These are phyloP conservation scores for Caenorhabditis sp. DNA, from an alignment of 2,888 invertebrate species.

Conservation along the genomic window DNA sequence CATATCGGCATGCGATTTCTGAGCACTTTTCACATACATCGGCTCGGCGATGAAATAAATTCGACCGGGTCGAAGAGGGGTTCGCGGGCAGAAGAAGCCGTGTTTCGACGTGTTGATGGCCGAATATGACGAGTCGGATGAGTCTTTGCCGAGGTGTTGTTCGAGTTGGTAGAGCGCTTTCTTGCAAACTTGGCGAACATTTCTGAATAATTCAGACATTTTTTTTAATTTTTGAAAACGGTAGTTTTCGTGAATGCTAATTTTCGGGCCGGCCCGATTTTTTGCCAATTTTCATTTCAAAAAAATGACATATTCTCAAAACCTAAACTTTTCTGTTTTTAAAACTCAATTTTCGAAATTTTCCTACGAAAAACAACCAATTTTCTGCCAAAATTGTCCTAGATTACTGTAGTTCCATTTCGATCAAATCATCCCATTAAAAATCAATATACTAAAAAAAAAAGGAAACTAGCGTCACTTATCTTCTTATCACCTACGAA, in stretches of 20 bases:
- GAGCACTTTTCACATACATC: constrained; percentile 12
- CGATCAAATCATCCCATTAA: too few species aligned
- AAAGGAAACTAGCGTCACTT: too few species aligned
- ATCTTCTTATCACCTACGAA: not conserved
- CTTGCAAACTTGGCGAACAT: constrained; percentile 24
- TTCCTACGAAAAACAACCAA: not conserved
- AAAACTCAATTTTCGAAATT: too few species aligned
- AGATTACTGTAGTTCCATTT: too few species aligned
- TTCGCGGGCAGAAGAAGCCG: constrained; percentile 33
- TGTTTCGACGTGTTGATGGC: constrained; percentile 25
- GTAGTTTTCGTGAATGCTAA: too few species aligned
- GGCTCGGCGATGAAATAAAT: constrained; percentile 43
- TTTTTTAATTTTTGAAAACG: too few species aligned
- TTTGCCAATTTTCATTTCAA: too few species aligned
- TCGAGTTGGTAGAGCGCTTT: constrained; percentile 30
- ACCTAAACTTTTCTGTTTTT: too few species aligned
- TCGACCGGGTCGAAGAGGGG: constrained; percentile 24
- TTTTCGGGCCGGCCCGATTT: too few species aligned
- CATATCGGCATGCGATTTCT: constrained; percentile 22
- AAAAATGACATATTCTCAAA: too few species aligned
- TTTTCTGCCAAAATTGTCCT: not conserved
- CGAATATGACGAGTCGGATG: constrained; percentile 26
- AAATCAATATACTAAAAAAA: too few species aligned
- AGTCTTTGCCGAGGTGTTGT: constrained; percentile 22
- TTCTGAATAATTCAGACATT: constrained; percentile 23